These are phyloP conservation scores for Hyposmocoma kahamanoa DNA, from an alignment of 1,140 invertebrate genomes.

Conservation along the genomic window DNA sequence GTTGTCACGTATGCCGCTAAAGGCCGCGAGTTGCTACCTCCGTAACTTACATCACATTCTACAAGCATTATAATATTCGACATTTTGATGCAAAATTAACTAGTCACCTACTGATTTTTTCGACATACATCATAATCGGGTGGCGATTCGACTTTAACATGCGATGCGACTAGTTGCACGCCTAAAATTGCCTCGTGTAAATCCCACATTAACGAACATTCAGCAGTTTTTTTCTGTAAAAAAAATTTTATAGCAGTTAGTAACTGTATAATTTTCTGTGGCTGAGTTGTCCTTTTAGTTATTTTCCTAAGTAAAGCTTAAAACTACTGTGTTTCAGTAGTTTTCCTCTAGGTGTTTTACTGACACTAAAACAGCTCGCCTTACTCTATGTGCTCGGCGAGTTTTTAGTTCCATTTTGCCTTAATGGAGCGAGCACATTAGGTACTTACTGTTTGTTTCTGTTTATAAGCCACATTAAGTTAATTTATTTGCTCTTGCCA, in stretches of 20 bases:
- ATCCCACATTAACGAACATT: too few relatives aligned
- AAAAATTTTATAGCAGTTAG: not conserved
- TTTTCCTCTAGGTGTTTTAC: not conserved
- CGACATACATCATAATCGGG: too few relatives aligned
- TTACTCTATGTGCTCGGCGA: not conserved
- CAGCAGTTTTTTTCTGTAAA: not conserved
- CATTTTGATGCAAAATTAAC: too few relatives aligned
- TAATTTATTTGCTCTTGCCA: slow-evolving; percentile 5
- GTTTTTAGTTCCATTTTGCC: not conserved
- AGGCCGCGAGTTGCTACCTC: too few relatives aligned
- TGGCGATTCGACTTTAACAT: too few relatives aligned
- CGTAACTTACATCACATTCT: too few relatives aligned
- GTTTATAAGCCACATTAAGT: slow-evolving; percentile 1
- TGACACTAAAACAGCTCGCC: too few relatives aligned
- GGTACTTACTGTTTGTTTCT: not conserved
- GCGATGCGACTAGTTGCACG: too few relatives aligned
- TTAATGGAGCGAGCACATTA: slow-evolving; percentile 1
- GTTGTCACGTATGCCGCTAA: too few relatives aligned
- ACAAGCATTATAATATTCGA: too few relatives aligned
- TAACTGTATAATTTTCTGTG: not conserved
- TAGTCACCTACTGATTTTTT: too few relatives aligned
- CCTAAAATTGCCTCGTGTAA: too few relatives aligned
- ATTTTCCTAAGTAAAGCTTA: not conserved
- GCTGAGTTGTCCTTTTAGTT: not conserved
- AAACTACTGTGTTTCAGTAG: not conserved